These are phyloP conservation scores for Tinamus guttatus DNA, from an alignment of 2,113 vertebrate genomes.

Conservation along the genomic window DNA sequence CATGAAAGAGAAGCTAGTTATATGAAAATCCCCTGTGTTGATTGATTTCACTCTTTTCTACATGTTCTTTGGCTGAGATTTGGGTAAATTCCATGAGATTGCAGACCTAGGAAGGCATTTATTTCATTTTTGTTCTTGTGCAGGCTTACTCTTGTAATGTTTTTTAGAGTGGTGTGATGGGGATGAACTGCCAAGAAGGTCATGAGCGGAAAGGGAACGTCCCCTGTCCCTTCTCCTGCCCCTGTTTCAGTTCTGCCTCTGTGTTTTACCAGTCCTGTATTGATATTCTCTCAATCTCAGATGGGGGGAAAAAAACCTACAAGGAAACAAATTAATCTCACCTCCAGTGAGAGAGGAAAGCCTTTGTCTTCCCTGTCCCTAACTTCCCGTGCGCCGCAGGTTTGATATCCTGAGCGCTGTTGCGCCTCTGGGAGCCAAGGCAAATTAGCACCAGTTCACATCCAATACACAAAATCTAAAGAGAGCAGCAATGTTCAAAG, in stretches of 20 bases:
- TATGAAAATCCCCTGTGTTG: background rate
- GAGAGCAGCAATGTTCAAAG: conserved; percentile 56
- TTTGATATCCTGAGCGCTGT: background rate
- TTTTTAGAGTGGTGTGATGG: background rate
- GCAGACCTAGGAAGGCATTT: background rate
- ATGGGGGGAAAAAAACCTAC: background rate
- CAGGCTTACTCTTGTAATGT: background rate
- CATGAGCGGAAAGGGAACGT: background rate
- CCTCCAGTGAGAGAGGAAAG: background rate
- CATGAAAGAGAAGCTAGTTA: background rate
- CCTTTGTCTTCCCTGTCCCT: background rate
- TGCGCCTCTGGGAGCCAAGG: conserved; percentile 8
- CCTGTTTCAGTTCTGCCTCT: accelerated
- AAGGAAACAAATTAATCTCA: background rate
- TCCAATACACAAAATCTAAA: conserved; percentile 56
- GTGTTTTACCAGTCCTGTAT: background rate
- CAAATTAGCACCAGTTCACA: conserved; percentile 56
- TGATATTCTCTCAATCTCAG: background rate
- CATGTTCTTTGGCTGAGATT: background rate
- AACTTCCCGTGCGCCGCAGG: background rate
- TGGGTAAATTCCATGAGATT: background rate
- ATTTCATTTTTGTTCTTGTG: background rate
- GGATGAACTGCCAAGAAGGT: background rate
- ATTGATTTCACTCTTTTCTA: background rate
- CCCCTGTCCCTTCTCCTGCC: accelerated